Evolutionary conservation across 2,113 vertebrate species (phyloP), one percentile per base, ranked within the genome.

Genomic region (Epinephelus fuscoguttatus): DNA sequence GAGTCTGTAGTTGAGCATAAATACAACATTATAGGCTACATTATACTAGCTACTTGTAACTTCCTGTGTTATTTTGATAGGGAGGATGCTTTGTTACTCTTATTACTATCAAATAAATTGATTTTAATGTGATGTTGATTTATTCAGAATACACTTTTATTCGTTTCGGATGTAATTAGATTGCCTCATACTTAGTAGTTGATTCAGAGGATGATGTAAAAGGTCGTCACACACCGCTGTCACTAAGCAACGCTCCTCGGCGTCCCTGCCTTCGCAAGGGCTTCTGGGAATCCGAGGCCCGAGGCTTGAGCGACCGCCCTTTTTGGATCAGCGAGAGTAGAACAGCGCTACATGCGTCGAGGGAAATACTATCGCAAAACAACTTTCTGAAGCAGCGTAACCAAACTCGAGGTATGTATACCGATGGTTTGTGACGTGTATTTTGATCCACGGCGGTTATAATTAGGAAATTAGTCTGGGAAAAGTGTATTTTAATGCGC

Each of bases 401-500:
- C 73, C 45, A 33, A 72, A 81, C 68, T 70, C 18, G 23, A 86
- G 93, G 95, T 96, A 91, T 73, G 93, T 87, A 47, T 75, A 7
- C 11, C 19, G 76, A 67, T 60, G 68, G 21, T 75, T 87, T 84
- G 69, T 4, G 25, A 57, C 5, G 30, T 14, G 2, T 47, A 25
- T 37, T 80, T 78, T 5, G 49, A 75, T 10, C 57, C 68, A 19
- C 2, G 45, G 12, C 0, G 49, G 42, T 60, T 70, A 70, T 56
- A 92, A 89, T 80, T n/a, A n/a, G 13, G 42, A 71, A 82, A 90
- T 78, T 53, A 70, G 72, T 80, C 47, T 19, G 60, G 70, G 78
- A 95, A 95, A 95, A 90, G 93, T 89, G 92, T 91, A 93, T 96
- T 96, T 96, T 96, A 92, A 96, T 95, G 96, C 96, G 96, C 96